A percentile compares a stretch with the other conserved stretches of the same genome.
Conservation (phyloP, 2,797 vertebrate species). For the Takifugu ocellatus region DNA sequence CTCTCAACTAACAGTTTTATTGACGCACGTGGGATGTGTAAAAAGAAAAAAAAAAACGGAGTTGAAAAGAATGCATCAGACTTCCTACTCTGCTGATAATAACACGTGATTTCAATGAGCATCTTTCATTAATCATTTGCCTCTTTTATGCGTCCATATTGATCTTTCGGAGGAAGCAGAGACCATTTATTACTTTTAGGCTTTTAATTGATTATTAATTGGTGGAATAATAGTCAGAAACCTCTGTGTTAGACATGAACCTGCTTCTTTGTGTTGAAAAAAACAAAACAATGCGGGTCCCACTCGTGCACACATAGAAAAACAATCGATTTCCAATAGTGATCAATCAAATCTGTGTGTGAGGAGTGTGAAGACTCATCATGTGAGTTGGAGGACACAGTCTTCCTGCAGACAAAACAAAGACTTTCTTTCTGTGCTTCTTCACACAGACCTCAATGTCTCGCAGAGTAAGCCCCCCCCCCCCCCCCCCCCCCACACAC, state of each 20-base stretch:
- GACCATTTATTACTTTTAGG: background rate
- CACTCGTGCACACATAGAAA: background rate
- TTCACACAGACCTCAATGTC: conserved; percentile 40
- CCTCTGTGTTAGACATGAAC: background rate
- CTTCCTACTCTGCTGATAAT: conserved; percentile 5
- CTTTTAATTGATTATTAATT: background rate
- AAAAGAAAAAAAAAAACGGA: background rate
- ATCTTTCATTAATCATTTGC: no score
- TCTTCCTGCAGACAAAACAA: conserved; percentile 33
- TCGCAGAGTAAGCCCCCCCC: conserved; percentile 13
- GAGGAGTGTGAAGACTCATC: no score
- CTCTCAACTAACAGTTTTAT: background rate
- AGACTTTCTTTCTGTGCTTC: conserved; percentile 33
- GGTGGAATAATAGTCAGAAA: background rate
- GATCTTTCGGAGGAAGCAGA: no score
- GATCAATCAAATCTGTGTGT: no score
- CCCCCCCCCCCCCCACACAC: background rate
- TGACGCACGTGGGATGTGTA: background rate
- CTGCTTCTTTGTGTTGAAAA: background rate
- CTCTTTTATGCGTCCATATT: no score
- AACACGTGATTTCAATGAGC: background rate
- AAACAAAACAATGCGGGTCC: background rate
- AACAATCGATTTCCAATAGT: background rate
- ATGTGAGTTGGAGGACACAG: background rate
- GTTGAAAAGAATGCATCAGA: conserved; percentile 4